Evolutionary conservation across 1,140 invertebrate species (phyloP).

Genomic region (Acyrthosiphon pisum): DNA sequence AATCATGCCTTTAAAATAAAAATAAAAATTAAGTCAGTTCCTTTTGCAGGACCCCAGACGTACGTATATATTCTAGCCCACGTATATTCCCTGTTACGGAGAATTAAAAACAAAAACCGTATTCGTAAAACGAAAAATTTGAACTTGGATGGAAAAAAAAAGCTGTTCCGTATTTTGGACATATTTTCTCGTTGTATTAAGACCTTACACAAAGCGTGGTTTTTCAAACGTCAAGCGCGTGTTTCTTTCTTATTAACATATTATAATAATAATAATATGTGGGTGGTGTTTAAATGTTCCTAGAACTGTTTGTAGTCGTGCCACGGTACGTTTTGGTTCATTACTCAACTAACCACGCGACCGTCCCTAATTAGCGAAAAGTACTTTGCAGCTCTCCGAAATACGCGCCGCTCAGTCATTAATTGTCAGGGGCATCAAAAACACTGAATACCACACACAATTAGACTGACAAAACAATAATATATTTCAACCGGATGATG

Average conservation of each 20-base stretch:
- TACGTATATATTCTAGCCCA: too few species aligned
- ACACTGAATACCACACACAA: conserved; percentile 15
- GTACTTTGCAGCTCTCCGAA: background rate
- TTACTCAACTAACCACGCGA: background rate
- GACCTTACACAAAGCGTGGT: background rate
- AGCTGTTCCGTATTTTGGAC: background rate
- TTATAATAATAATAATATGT: background rate
- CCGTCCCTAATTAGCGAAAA: background rate
- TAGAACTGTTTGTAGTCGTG: background rate
- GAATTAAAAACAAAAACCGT: too few species aligned
- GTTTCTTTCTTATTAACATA: background rate
- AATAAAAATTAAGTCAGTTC: too few species aligned
- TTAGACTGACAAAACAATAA: background rate
- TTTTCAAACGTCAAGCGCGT: background rate
- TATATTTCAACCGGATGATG: background rate
- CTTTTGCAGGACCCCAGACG: too few species aligned
- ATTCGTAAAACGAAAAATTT: background rate
- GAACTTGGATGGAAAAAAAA: background rate
- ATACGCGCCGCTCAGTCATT: background rate
- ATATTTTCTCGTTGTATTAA: background rate
- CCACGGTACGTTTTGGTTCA: background rate
- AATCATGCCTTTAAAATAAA: too few species aligned
- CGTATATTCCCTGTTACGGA: too few species aligned
- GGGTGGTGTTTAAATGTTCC: background rate
- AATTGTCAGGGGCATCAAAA: conserved; percentile 14